phyloP scores from a whole-genome alignment of 1,140 invertebrate species.

The Papilio xuthus region DNA sequence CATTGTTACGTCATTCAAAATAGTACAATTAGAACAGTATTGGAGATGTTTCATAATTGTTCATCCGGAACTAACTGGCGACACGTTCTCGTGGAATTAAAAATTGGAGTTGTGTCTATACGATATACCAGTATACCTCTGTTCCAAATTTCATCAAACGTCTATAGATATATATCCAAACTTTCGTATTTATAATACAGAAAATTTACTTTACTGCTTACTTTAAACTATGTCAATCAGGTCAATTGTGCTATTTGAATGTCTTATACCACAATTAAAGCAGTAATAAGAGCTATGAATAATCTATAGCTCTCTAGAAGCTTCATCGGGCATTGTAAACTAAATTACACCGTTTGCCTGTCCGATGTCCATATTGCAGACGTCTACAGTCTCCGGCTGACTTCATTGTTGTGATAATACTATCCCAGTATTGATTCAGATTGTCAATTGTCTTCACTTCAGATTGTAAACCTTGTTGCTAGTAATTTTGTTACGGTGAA shows the following conservation, averaged over 20 bases:
- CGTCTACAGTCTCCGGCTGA: not conserved
- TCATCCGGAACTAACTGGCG: too few species aligned
- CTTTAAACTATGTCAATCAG: too few species aligned
- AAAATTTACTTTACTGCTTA: too few species aligned
- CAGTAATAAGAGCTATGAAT: not conserved
- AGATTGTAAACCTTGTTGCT: not conserved
- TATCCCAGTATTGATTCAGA: conserved; percentile 5
- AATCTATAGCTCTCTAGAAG: not conserved
- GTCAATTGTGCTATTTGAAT: not conserved
- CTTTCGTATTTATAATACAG: too few species aligned
- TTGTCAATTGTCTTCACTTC: not conserved
- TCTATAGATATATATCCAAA: too few species aligned
- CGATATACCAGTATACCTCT: too few species aligned
- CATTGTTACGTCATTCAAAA: too few species aligned
- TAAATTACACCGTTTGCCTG: conserved; percentile 5
- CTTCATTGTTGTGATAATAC: conserved; percentile 4
- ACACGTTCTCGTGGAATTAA: too few species aligned
- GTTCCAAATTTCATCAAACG: too few species aligned
- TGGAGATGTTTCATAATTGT: too few species aligned
- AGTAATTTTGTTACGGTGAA: not conserved
- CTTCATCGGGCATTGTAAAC: not conserved
- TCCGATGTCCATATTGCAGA: not conserved
- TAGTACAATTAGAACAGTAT: too few species aligned
- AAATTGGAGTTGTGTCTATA: too few species aligned
- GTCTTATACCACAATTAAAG: not conserved